Evolutionary conservation across 2,113 vertebrate species (phyloP).

Genomic region (Leptobrachium leishanense): DNA sequence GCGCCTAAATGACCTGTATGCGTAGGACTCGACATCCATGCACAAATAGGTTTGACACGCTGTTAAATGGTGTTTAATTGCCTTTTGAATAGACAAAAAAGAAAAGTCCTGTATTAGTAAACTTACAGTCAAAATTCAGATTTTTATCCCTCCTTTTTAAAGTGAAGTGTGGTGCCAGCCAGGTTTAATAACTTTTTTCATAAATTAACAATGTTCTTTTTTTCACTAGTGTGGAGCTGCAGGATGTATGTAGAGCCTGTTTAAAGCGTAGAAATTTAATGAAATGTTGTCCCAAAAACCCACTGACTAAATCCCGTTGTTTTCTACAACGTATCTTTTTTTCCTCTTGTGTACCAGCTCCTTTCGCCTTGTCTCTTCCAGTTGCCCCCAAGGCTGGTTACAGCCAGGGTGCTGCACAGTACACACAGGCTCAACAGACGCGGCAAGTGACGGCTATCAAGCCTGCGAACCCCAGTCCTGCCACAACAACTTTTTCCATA

Average conservation of each 20-base stretch:
- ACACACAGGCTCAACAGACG: slow-evolving; percentile 93
- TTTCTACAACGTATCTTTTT: slow-evolving; percentile 44
- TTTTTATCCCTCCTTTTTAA: too few relatives aligned
- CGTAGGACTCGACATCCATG: too few relatives aligned
- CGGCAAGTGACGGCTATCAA: slow-evolving; percentile 98
- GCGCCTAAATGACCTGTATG: too few relatives aligned
- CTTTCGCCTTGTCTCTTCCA: slow-evolving; percentile 47
- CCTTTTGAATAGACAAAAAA: too few relatives aligned
- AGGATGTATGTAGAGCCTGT: neutral
- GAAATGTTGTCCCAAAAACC: slow-evolving; percentile 1
- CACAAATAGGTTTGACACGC: too few relatives aligned
- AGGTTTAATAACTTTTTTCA: neutral
- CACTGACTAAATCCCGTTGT: slow-evolving; percentile 35
- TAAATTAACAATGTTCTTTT: neutral
- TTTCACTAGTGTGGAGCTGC: neutral
- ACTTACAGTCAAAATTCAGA: too few relatives aligned
- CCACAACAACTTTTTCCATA: slow-evolving; percentile 93
- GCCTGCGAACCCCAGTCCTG: slow-evolving; percentile 89
- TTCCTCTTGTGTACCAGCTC: slow-evolving; percentile 42
- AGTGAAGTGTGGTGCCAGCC: neutral
- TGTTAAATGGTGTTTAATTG: too few relatives aligned
- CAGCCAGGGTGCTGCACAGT: slow-evolving; percentile 90
- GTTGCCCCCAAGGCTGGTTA: slow-evolving; percentile 91
- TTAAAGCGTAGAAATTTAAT: neutral
- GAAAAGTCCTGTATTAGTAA: too few relatives aligned